Percentiles rank a stretch among this genome's conserved stretches.
These are phyloP conservation scores for Acrobasis suavella DNA, from an alignment of 2,888 invertebrate species.

Conservation along the genomic window DNA sequence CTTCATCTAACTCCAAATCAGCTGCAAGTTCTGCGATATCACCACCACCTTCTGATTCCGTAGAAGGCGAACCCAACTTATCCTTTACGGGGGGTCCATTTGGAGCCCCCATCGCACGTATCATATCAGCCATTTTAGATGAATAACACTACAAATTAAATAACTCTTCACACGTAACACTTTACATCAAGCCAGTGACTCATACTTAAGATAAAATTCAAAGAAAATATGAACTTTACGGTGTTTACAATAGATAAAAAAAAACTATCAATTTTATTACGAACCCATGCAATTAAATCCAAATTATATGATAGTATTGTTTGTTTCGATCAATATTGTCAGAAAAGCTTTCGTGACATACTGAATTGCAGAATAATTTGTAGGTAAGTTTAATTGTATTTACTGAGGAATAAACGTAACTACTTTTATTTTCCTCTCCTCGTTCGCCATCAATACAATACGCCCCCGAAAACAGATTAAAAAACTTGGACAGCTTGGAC, in stretches of 20 bases:
- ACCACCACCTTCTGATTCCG: constrained; percentile 91
- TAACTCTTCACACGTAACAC: constrained; percentile 37
- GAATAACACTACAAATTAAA: constrained; percentile 28
- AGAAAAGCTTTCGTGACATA: not conserved
- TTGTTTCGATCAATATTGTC: not conserved
- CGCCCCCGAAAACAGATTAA: constrained; percentile 28
- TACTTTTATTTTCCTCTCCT: constrained; percentile 20
- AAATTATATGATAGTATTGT: not conserved
- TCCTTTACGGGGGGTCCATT: constrained; percentile 86
- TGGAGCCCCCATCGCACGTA: constrained; percentile 85
- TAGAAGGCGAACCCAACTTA: constrained; percentile 91
- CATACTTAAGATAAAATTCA: constrained; percentile 46
- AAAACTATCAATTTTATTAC: constrained; percentile 18
- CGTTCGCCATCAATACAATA: constrained; percentile 19
- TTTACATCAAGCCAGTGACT: constrained; percentile 48
- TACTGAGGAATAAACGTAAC: not conserved
- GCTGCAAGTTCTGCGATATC: constrained; percentile 84
- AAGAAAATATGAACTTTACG: constrained; percentile 39
- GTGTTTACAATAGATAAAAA: constrained; percentile 55
- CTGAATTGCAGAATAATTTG: not conserved
- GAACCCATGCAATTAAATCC: constrained; percentile 10
- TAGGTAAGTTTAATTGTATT: not conserved
- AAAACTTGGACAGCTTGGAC: too few relatives aligned
- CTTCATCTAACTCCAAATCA: constrained; percentile 87
- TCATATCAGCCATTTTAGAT: constrained; percentile 86